Base-by-base conservation (phyloP, 2,797 vertebrate genomes). In the Tauraco hartlaubi region DNA sequence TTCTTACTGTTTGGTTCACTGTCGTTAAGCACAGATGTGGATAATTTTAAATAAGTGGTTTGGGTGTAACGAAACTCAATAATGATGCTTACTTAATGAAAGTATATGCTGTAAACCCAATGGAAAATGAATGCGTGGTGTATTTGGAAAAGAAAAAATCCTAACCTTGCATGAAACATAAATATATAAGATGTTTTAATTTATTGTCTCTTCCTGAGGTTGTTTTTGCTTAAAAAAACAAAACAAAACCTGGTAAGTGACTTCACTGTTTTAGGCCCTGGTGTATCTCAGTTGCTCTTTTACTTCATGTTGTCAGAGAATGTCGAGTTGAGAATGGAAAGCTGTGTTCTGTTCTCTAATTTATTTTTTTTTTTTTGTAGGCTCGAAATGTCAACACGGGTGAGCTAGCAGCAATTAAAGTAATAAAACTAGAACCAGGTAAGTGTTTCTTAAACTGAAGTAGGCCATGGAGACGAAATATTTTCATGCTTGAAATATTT, bases 401-500 rank as follows among this genome's bases (percentile, higher is more conserved):
- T 97, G 99, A 99, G 97, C 98, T 99, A 98, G 99, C 99, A 94
- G 99, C 99, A 93, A 99, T 99, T 98, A 99, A 99, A 99, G 99
- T 99, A 98, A 99, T 99, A 98, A 99, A 99, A 98, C 98, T 99
- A 98, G 99, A 99, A 98, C 99, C 99, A 96, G 99, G 99, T 99
- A 98, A 99, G 97, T 84, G 22, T 85, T 90, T 92, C 56, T 80
- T 52, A 64, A 64, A 55, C 22, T 73, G 62, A 49, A 78, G 28
- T 37, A 59, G 35, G 48, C 20, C 18, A 19, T 1, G 9, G 23
- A 94, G 88, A 29, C 1, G 0, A 77, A 88, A 28, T 62, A 31
- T 55, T 92, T 73, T 88, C n/a, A 17, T 20, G 13, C 15, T 76
- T 81, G 55, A 92, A 29, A n/a, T 77, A 33, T 35, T 35, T 35